Base-by-base conservation (phyloP, 2,113 vertebrate species). In the Pithys albifrons region DNA sequence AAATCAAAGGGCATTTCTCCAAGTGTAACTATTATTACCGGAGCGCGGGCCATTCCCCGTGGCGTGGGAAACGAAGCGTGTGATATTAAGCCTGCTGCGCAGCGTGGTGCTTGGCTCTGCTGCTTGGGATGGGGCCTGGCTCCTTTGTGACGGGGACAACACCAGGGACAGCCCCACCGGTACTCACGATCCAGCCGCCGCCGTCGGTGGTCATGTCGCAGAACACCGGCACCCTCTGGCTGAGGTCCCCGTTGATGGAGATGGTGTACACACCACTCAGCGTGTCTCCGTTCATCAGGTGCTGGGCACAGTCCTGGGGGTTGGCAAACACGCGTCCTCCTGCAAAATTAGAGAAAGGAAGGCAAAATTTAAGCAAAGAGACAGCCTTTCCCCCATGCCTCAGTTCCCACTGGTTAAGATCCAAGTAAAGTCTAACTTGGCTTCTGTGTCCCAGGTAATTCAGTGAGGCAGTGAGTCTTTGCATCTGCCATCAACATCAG, bases 111-210 rank as follows among this genome's bases (percentile, higher is more conserved):
- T 67, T 52, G 67, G 69, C 35, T 91, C 28, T 59, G 61, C 89
- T 73, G n/a, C 22, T 27, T 14, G 27, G 69, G 48, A 67, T 45
- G 31, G 33, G 52, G 24, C 70, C 64, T 2, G 20, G 57, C 29
- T 51, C 8, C 17, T 85, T 19, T 22, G 62, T 0, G 16, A 4
- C 12, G 49, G 46, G 51, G n/a, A 61, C 33, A 57, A 4, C 0
- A 0, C 0, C 1, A 9, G 20, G 54, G 66, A 41, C 33, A 39
- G 8, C 12, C 4, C 0, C 6, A 1, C 0, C 5, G 35, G 20
- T 75, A 99, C 99, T 99, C 97, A 99, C 99, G 71, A 99, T 99
- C 99, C 99, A 99, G 91, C 99, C 99, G 0, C 99, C 99, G 13
- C 98, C 98, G 0, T 99, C 99, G 0, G 99, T 99, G 93, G 96